Base-by-base conservation (phyloP, 2,113 vertebrate genomes). In the Cottus gobio region DNA sequence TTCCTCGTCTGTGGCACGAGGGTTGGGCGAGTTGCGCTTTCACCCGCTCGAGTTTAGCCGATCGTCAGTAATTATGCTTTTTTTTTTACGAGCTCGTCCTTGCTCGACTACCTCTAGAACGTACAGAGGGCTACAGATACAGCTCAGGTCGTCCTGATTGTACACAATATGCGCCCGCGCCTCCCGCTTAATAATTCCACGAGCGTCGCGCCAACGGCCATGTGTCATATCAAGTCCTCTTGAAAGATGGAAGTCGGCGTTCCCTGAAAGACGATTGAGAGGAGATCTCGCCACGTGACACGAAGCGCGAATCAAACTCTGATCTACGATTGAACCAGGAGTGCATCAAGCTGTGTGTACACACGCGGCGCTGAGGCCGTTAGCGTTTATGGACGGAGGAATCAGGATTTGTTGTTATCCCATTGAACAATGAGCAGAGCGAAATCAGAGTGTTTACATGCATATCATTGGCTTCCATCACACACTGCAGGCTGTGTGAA, bases 381-480 rank as follows among this genome's bases (percentile, higher is more conserved):
- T 78, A 82, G 83, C 37, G 39, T 64, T 13, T 61, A 81, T 67
- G 70, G 82, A 85, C 74, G 73, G 57, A 83, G 82, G 82, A 91
- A 87, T 87, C 75, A 85, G 60, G 79, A 84, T 85, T 77, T 88
- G 82, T 85, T 80, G 87, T 89, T 85, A 87, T 84, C 83, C 88
- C 62, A 58, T 79, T 84, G 91, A 92, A 85, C 31, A 75, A 80
- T 60, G 77, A 87, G 84, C 65, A 61, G 82, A 65, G 85, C 87
- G 91, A 91, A 91, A 90, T 92, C 81, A 79, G 79, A 84, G 79
- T 85, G 89, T 93, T 93, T 94, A 93, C 92, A 89, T 91, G 91
- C 86, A 89, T 87, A 91, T 94, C 91, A 94, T 94, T 93, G 89
- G 79, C 89, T 91, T 92, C 90, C 89, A 92, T 93, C 90, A 92